Conservation (phyloP, 1,140 invertebrate genomes). For the Zelostemma sp. region DNA sequence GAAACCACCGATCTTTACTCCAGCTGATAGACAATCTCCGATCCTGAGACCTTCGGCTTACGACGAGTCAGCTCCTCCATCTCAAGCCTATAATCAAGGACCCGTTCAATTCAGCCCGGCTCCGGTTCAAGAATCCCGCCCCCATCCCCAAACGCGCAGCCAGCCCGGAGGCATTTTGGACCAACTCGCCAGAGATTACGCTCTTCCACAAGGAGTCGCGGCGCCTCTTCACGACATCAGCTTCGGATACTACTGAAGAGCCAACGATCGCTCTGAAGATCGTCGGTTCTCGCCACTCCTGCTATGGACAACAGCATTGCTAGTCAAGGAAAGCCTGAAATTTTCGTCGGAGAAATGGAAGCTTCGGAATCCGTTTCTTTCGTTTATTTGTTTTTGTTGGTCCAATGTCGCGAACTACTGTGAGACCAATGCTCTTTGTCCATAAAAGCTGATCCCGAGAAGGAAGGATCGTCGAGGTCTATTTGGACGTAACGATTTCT, state of each 20-base stretch:
- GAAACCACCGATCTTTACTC: slow-evolving; percentile 57
- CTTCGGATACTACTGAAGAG: slow-evolving; percentile 78
- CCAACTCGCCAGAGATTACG: slow-evolving; percentile 84
- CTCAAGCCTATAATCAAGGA: slow-evolving; percentile 66
- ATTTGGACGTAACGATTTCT: no score
- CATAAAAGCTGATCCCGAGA: no score
- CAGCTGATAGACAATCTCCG: slow-evolving; percentile 49
- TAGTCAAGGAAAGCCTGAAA: neutral
- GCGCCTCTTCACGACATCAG: slow-evolving; percentile 83
- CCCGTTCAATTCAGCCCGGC: slow-evolving; percentile 63
- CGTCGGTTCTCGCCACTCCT: neutral
- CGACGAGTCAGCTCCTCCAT: slow-evolving; percentile 66
- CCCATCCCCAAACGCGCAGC: slow-evolving; percentile 61
- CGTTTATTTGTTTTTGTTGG: slow-evolving; percentile 1
- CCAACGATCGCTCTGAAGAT: no score
- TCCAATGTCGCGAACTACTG: no score
- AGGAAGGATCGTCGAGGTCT: no score
- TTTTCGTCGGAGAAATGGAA: neutral
- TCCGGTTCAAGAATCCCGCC: slow-evolving; percentile 61
- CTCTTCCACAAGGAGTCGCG: slow-evolving; percentile 77
- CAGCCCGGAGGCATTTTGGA: slow-evolving; percentile 78
- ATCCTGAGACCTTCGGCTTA: slow-evolving; percentile 54
- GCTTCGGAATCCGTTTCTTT: neutral
- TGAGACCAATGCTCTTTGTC: no score
- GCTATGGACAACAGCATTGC: slow-evolving; percentile 2